Evolutionary conservation across 2,888 invertebrate species (phyloP), one percentile per base, ranked within the genome.

Genomic region (Buathra laborator): DNA sequence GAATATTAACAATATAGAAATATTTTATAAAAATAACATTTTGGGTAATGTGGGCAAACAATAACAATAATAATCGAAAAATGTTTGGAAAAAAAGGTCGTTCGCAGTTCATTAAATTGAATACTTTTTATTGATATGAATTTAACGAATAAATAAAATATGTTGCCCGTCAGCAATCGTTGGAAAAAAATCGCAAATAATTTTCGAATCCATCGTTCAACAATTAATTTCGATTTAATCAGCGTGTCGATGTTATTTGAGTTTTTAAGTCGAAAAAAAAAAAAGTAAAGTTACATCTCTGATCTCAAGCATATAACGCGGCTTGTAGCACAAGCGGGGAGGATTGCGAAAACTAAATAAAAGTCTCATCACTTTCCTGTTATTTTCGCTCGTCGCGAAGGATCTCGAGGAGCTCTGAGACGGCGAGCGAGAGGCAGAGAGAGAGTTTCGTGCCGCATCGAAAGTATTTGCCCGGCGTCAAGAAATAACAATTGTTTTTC

Each of bases 401-500:
- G 67, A 68, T 72, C 5, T 68, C 76, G 19, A 53, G 32, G 43
- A 53, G 64, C 16, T 70, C 46, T 37, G 7, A 37, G 37, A 9
- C 7, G 37, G 9, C 37, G 9, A 37, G 37, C 37, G 37, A 37
- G 37, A 37, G 37, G 7, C 32, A 64, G 46, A 53, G 68, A 4
- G 46, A 71, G 48, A 43, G 32, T 3, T 10, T 53, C 43, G 53
- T 64, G 44, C 53, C 53, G 56, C 46, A 64, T 37, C 32, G 78
- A 70, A 62, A 74, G 74, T 75, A 79, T 83, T 83, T 71, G 70
- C 66, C 70, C 64, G 75, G 59, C 66, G 75, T 79, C 79, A 70
- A 44, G 71, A 66, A 79, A 85, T 79, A 85, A 79, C 82, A 85
- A 85, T 85, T 79, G 85, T 79, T 75, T 85, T 79, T 37, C 37